A percentile compares a stretch with the other conserved stretches of the same genome.
Conservation (phyloP, 2,888 invertebrate species). For the Merodon equestris region DNA sequence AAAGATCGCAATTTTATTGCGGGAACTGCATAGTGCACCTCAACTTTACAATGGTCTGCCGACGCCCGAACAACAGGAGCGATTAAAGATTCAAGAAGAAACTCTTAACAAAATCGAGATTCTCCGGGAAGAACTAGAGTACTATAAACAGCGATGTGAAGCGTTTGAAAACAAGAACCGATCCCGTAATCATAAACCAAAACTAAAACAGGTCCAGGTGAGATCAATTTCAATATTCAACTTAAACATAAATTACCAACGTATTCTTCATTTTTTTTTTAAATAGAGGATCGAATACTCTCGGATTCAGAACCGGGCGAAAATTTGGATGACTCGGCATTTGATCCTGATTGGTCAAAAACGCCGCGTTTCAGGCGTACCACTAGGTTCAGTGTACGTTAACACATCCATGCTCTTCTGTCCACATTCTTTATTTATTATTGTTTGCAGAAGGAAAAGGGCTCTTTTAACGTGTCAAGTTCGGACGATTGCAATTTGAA, state of each 20-base stretch:
- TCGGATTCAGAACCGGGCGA: constrained; percentile 47
- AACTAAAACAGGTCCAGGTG: constrained; percentile 41
- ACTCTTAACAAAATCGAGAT: constrained; percentile 72
- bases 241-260: constrained; percentile 5
- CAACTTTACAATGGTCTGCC: constrained; percentile 45
- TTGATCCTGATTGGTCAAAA: constrained; percentile 72
- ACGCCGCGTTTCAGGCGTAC: constrained; percentile 65
- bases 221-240: neutral
- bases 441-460: constrained; percentile 51
- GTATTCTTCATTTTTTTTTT: too few relatives aligned
- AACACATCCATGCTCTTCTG: too few relatives aligned
- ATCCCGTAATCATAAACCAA: constrained; percentile 2
- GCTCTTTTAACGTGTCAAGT: too few relatives aligned
- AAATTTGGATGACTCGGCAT: constrained; percentile 24
- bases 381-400: constrained; percentile 32
- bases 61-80: constrained; percentile 71
- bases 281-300: constrained; percentile 1
- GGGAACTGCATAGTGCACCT: constrained; percentile 71
- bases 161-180: constrained; percentile 58
- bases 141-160: constrained; percentile 69
- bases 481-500: constrained; percentile 18
- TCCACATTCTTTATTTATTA: too few relatives aligned
- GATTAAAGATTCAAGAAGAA: constrained; percentile 73
- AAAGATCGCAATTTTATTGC: constrained; percentile 78
- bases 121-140: constrained; percentile 72